phyloP scores from a whole-genome alignment of 2,113 vertebrate species.

The Colius striatus region DNA sequence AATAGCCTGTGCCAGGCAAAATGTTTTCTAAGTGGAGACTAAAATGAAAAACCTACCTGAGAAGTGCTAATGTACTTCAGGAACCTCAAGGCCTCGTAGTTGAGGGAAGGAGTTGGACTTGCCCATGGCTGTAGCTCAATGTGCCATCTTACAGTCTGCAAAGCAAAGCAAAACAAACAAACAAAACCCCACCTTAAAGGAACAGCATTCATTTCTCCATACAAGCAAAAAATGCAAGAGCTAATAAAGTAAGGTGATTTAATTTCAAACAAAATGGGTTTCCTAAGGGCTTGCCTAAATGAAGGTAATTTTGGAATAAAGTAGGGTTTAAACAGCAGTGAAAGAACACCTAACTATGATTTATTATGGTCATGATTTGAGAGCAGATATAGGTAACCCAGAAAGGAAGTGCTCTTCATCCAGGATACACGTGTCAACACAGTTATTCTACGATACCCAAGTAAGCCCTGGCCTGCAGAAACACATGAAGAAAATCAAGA shows the following conservation, averaged over 20 bases:
- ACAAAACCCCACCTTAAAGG: neutral
- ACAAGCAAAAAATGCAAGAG: neutral
- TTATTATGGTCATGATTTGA: neutral
- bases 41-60: conserved; percentile 78
- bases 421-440: neutral
- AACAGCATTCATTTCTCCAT: neutral
- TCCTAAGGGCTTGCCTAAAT: neutral
- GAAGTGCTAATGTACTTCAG: conserved; percentile 89
- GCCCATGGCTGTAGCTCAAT: conserved; percentile 92
- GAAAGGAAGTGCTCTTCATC: neutral
- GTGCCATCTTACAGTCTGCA: conserved; percentile 86
- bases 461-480: neutral
- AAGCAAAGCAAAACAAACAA: conserved; percentile 16
- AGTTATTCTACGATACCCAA: neutral
- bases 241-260: neutral
- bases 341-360: neutral
- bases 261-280: neutral
- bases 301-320: conserved; percentile 17
- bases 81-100: conserved; percentile 89
- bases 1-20: neutral
- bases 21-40: neutral
- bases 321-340: neutral
- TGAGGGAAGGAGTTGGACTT: conserved; percentile 80
- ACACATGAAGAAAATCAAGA: neutral
- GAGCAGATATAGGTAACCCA: neutral